These are phyloP conservation scores for Halictus ligatus DNA, from an alignment of 2,888 invertebrate species.

Conservation along the genomic window DNA sequence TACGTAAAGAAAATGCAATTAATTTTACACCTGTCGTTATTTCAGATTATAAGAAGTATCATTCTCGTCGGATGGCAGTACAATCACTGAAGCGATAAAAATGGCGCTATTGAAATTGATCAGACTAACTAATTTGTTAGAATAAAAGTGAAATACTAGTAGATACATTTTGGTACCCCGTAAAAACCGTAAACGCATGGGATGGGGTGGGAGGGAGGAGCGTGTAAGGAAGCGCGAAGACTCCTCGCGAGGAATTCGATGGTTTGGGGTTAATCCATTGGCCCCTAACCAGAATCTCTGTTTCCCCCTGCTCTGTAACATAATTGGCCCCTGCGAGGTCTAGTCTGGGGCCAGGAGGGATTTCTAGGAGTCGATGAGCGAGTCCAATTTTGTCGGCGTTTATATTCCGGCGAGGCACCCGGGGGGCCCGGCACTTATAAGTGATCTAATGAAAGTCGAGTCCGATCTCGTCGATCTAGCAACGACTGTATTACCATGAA, in stretches of 20 bases:
- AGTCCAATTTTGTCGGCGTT: slow-evolving; percentile 78
- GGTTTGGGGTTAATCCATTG: slow-evolving; percentile 75
- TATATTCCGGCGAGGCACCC: slow-evolving; percentile 67
- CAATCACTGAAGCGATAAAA: too few species aligned
- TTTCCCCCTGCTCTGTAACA: slow-evolving; percentile 59
- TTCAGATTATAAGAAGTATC: too few species aligned
- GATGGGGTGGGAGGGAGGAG: background rate
- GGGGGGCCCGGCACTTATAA: slow-evolving; percentile 72
- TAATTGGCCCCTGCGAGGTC: slow-evolving; percentile 80
- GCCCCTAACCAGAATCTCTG: slow-evolving; percentile 73
- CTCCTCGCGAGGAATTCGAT: slow-evolving; percentile 58
- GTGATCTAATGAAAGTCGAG: slow-evolving; percentile 77
- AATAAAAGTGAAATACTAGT: background rate
- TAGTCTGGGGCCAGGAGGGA: slow-evolving; percentile 80
- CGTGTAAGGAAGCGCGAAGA: slow-evolving; percentile 39
- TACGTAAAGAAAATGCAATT: too few species aligned
- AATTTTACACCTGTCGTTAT: too few species aligned
- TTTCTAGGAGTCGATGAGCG: slow-evolving; percentile 81
- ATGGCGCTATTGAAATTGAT: too few species aligned
- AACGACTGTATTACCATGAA: slow-evolving; percentile 11
- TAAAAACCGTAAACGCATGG: too few species aligned
- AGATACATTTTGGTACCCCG: background rate
- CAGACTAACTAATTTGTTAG: too few species aligned
- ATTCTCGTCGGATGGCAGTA: too few species aligned
- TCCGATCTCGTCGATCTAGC: slow-evolving; percentile 56